Percentiles rank a stretch among this genome's conserved stretches.
Evolutionary conservation across 2,888 invertebrate genomes (phyloP).

Genomic region (Poecilus cupreus): DNA sequence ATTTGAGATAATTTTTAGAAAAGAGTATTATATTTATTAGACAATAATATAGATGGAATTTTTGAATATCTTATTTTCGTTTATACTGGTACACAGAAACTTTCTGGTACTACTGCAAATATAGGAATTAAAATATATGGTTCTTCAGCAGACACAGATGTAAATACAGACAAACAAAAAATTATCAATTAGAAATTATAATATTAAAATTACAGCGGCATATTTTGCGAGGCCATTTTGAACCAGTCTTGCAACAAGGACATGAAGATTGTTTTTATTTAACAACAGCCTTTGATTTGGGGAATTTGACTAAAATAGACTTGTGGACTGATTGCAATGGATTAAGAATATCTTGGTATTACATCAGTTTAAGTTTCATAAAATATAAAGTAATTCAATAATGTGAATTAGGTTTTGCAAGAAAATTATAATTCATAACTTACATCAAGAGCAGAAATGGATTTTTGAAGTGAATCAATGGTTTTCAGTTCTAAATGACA

Average conservation of each 20-base stretch:
- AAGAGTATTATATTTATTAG: slow-evolving; percentile 37
- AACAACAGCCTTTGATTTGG: slow-evolving; percentile 8
- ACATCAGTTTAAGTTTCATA: no score
- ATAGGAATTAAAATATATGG: slow-evolving; percentile 46
- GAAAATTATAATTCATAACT: slow-evolving; percentile 20
- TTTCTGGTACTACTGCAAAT: slow-evolving; percentile 49
- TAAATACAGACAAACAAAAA: neutral
- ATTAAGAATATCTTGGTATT: slow-evolving; percentile 43
- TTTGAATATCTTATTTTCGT: slow-evolving; percentile 38
- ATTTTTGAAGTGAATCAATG: slow-evolving; percentile 46
- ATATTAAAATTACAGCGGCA: slow-evolving; percentile 35
- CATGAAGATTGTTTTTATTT: slow-evolving; percentile 45
- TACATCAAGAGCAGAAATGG: slow-evolving; percentile 12
- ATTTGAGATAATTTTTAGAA: slow-evolving; percentile 30
- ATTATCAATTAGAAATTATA: no score
- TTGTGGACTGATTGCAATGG: slow-evolving; percentile 54
- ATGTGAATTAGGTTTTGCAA: slow-evolving; percentile 39
- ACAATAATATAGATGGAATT: slow-evolving; percentile 35
- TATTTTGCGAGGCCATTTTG: slow-evolving; percentile 24
- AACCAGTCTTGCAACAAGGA: slow-evolving; percentile 43
- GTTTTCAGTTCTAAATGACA: slow-evolving; percentile 46
- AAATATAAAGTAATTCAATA: no score
- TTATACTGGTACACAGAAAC: slow-evolving; percentile 10
- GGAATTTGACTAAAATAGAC: slow-evolving; percentile 14
- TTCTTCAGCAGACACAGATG: slow-evolving; percentile 1